Conservation (phyloP, 2,888 invertebrate species). For the Fragum sueziense region DNA sequence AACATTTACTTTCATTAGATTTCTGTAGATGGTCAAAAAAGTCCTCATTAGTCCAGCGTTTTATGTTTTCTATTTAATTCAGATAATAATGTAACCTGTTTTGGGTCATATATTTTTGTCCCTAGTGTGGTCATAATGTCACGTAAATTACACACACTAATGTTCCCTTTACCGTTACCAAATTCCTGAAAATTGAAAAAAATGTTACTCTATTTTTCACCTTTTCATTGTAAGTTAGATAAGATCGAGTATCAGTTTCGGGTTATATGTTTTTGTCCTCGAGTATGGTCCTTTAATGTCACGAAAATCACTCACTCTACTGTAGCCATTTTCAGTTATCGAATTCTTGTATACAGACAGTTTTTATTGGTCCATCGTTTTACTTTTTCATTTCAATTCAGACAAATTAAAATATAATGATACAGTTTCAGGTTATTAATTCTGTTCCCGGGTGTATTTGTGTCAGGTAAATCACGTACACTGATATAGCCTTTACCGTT, state of each 20-base stretch:
- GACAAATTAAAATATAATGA: no score
- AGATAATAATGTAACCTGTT: no score
- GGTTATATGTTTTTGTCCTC: slow-evolving; percentile 57
- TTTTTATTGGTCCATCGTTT: no score
- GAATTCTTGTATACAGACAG: slow-evolving; percentile 58
- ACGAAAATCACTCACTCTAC: slow-evolving; percentile 57
- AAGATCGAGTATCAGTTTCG: no score
- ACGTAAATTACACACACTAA: slow-evolving; percentile 59
- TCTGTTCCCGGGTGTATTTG: slow-evolving; percentile 62
- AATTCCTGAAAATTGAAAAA: slow-evolving; percentile 58
- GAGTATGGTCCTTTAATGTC: slow-evolving; percentile 65
- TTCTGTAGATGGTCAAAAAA: no score
- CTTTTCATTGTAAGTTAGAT: no score
- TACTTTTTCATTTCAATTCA: no score
- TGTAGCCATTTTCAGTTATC: slow-evolving; percentile 67
- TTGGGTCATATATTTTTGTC: slow-evolving; percentile 58
- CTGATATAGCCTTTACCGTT: slow-evolving; percentile 67
- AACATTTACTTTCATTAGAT: slow-evolving; percentile 66
- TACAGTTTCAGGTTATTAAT: slow-evolving; percentile 62
- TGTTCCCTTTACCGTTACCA: slow-evolving; percentile 68
- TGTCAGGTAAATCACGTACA: slow-evolving; percentile 61
- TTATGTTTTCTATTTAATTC: no score
- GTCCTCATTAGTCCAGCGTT: no score
- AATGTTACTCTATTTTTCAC: no score
- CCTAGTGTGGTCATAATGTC: slow-evolving; percentile 66